A percentile compares a stretch with the other conserved stretches of the same genome.
These are phyloP conservation scores for Petrocephalus zakoni DNA, from an alignment of 2,113 vertebrate genomes.

Conservation along the genomic window DNA sequence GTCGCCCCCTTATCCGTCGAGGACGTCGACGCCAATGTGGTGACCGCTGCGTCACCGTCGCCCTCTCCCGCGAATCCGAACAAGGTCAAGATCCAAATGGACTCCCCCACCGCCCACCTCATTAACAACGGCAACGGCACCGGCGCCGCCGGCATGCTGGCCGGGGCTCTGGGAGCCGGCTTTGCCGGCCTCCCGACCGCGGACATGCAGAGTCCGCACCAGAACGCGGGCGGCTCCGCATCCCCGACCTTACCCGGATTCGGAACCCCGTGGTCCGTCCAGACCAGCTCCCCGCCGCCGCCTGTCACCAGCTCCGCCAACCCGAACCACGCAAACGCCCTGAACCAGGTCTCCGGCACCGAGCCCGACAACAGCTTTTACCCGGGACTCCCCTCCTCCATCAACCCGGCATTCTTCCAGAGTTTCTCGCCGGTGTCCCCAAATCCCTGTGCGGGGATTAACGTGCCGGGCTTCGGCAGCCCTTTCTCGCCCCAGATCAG, in stretches of 20 bases:
- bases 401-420: constrained; percentile 91
- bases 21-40: constrained; percentile 57
- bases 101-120: constrained; percentile 74
- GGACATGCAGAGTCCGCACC: constrained; percentile 62
- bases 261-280: constrained; percentile 90
- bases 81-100: constrained; percentile 62
- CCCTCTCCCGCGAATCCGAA: constrained; percentile 56
- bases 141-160: constrained; percentile 61
- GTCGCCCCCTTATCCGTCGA: constrained; percentile 44
- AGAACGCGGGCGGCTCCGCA: constrained; percentile 64
- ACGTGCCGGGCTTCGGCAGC: constrained; percentile 72
- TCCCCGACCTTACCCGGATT: constrained; percentile 81
- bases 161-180: constrained; percentile 72
- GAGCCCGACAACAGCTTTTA: constrained; percentile 85
- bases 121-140: constrained; percentile 53
- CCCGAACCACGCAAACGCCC: constrained; percentile 53
- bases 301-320: constrained; percentile 53
- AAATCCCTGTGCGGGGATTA: constrained; percentile 77
- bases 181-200: constrained; percentile 76
- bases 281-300: constrained; percentile 80
- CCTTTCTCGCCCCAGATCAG: constrained; percentile 84
- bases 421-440: constrained; percentile 81
- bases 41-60: constrained; percentile 58
- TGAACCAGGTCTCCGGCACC: constrained; percentile 71
- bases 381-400: constrained; percentile 81